Base-by-base conservation (phyloP, 2,888 invertebrate genomes). In the Empis stercorea region DNA sequence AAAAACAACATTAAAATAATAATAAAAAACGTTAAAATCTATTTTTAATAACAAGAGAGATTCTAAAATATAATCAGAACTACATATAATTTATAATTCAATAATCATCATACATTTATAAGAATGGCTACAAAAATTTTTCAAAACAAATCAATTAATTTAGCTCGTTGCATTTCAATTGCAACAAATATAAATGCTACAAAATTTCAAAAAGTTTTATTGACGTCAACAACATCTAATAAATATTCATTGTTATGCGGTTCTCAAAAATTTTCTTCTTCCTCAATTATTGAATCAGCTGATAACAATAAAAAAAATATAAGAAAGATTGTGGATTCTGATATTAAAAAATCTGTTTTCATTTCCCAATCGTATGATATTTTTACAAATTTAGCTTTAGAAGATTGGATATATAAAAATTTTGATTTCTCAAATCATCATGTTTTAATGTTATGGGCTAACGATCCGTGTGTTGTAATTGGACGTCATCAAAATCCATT, bases 401-500 rank as follows among this genome's bases (percentile, higher is more conserved):
- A 99, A 70, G 92, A 96, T 66, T 96, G 95, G 94, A 73, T 97
- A 59, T 95, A 93, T 69, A 80, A 79, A 47, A 86, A 94, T 62
- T 82, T 81, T 65, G 81, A 92, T 65, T 87, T 94, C 57, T 75
- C 76, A 6, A 78, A 84, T 50, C 85, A 87, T 62, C 87, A 91
- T 65, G 76, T 94, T 3, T 73, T 97, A 63, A 76, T 96, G 68
- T 72, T 97, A 48, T 97, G 95, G 93, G 79, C 84, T 46, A 99
- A 96, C 67, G 78, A 84, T 55, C 95, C 96, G 0, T 87, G 92
- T 63, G 88, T 99, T 46, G 95, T 99, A 6, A 82, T 97, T 63
- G 99, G 99, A 7, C 79, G 91, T 48, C 91, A 96, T 68, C 97
- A 97, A 68, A 99, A 99, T 70, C 93, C 95, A 1, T 99, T 95